phyloP scores from a whole-genome alignment of 23 tunicate genomes.

The Halocynthia roretzi region DNA sequence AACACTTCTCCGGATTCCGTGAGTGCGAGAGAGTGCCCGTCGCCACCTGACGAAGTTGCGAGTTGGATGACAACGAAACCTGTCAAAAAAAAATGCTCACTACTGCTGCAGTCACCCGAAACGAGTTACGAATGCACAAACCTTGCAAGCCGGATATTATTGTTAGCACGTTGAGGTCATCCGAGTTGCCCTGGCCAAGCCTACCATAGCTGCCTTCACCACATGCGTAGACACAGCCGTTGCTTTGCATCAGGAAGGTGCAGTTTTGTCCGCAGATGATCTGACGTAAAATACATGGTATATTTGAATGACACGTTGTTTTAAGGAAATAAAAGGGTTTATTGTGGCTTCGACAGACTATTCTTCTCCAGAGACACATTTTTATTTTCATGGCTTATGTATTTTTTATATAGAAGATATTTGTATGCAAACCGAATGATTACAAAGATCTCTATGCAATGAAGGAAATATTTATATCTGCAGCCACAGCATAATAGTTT shows the following conservation, averaged over 20 bases:
- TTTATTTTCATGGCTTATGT: too few relatives aligned
- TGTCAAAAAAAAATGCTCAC: background rate
- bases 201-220: constrained; percentile 99
- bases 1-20: constrained; percentile 96
- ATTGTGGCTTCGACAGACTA: too few relatives aligned
- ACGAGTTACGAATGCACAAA: background rate
- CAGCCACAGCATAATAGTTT: too few relatives aligned
- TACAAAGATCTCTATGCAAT: too few relatives aligned
- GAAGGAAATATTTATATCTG: too few relatives aligned
- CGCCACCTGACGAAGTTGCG: constrained; percentile 88
- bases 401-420: too few relatives aligned
- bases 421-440: too few relatives aligned
- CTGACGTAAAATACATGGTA: background rate
- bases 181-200: constrained; percentile 96
- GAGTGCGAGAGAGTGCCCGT: constrained; percentile 94
- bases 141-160: constrained; percentile 80
- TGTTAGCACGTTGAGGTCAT: constrained; percentile 66
- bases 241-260: constrained; percentile 68
- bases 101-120: background rate
- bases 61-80: constrained; percentile 92
- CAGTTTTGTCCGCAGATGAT: constrained; percentile 93
- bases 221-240: constrained; percentile 73
- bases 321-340: too few relatives aligned
- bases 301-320: too few relatives aligned
- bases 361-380: too few relatives aligned